phyloP scores from a whole-genome alignment of 2,113 vertebrate species.

The Syngnathus typhle region DNA sequence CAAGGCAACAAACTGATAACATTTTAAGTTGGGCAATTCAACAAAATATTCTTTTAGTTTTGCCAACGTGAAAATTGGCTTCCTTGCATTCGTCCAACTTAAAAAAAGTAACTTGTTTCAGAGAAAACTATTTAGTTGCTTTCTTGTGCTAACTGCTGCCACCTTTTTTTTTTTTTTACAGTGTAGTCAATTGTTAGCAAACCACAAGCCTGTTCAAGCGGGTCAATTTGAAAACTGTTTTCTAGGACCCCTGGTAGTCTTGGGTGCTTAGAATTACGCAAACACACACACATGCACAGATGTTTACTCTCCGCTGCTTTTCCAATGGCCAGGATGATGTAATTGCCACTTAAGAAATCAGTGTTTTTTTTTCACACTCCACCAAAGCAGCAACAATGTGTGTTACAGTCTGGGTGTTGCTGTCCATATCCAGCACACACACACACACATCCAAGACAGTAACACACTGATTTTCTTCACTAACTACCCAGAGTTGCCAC shows the following conservation, averaged over 20 bases:
- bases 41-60: too few relatives aligned
- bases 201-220: neutral
- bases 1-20: too few relatives aligned
- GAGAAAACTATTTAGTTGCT: too few relatives aligned
- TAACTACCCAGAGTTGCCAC: constrained; percentile 47
- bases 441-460: constrained; percentile 13
- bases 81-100: too few relatives aligned
- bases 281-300: constrained; percentile 36
- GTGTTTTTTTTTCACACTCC: constrained; percentile 72
- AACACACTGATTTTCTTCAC: constrained; percentile 59
- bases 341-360: constrained; percentile 73
- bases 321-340: constrained; percentile 62
- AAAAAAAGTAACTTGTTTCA: too few relatives aligned
- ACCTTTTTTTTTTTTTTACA: neutral
- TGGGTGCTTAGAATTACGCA: neutral
- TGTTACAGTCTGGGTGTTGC: constrained; percentile 67
- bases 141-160: too few relatives aligned
- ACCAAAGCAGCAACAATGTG: constrained; percentile 65
- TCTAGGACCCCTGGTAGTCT: neutral
- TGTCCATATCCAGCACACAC: constrained; percentile 53
- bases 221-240: neutral
- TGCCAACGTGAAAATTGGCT: too few relatives aligned
- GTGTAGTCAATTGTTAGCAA: neutral
- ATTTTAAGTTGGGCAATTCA: too few relatives aligned
- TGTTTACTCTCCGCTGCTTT: constrained; percentile 64